Percentiles rank a stretch among this genome's conserved stretches.
Evolutionary conservation across 2,113 vertebrate species (phyloP).

Genomic region (Tragelaphus strepsiceros): DNA sequence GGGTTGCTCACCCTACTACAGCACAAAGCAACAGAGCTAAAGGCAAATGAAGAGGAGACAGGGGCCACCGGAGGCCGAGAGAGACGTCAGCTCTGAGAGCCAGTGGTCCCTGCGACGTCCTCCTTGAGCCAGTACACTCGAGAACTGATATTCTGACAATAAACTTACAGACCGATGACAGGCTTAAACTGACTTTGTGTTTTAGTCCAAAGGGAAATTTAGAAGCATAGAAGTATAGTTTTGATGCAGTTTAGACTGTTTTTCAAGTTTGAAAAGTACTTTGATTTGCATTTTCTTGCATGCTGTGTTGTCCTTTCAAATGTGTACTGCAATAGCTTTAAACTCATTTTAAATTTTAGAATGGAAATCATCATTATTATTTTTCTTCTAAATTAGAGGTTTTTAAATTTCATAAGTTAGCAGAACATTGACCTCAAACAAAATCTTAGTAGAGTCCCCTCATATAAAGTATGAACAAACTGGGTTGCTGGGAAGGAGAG

Average conservation of each 20-base stretch:
- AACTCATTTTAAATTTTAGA: slow-evolving; percentile 11
- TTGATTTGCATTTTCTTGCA: neutral
- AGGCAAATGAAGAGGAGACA: neutral
- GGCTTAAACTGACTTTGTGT: neutral
- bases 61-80: neutral
- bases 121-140: neutral
- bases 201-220: neutral
- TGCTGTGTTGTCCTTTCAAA: neutral
- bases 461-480: neutral
- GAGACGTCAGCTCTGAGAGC: neutral
- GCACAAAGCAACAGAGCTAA: neutral
- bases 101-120: neutral
- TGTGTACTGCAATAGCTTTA: neutral
- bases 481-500: neutral
- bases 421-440: neutral
- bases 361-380: neutral
- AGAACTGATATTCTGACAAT: neutral
- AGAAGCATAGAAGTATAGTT: neutral
- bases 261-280: neutral
- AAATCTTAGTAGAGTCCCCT: neutral
- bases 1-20: neutral
- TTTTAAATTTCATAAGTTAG: neutral
- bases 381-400: neutral
- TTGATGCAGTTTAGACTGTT: neutral
- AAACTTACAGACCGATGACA: neutral